Evolutionary conservation across 1,140 invertebrate genomes (phyloP).

Genomic region (Apis florea): DNA sequence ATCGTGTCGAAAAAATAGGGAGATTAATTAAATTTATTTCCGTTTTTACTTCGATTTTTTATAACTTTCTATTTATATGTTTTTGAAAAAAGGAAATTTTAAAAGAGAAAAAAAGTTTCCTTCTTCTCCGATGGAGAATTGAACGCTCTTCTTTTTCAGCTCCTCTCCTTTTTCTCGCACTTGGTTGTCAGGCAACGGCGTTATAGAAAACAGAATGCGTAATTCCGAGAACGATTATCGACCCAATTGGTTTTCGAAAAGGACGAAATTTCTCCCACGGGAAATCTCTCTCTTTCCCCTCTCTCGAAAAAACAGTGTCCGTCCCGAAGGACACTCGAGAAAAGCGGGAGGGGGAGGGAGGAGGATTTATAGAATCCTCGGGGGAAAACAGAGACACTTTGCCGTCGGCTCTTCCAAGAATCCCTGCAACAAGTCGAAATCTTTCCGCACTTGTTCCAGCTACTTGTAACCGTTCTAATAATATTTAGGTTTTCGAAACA

Average conservation of each 20-base stretch:
- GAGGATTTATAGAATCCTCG: background rate
- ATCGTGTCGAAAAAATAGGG: too few relatives aligned
- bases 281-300: constrained; percentile 4
- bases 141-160: too few relatives aligned
- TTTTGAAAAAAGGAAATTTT: too few relatives aligned
- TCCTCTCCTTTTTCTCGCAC: too few relatives aligned
- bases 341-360: background rate
- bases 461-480: constrained; percentile 52
- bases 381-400: constrained; percentile 43
- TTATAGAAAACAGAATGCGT: too few relatives aligned
- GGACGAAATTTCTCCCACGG: background rate
- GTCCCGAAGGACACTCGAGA: constrained; percentile 8
- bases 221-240: background rate
- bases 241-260: background rate
- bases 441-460: constrained; percentile 48
- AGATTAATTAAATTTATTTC: too few relatives aligned
- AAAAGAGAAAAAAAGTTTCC: too few relatives aligned
- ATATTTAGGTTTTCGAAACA: constrained; percentile 53
- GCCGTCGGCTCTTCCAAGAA: background rate
- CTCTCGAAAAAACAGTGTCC: background rate
- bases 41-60: too few relatives aligned
- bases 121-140: too few relatives aligned
- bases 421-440: constrained; percentile 28
- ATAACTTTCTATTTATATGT: too few relatives aligned
- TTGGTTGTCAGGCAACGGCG: too few relatives aligned